A percentile compares a stretch with the other conserved stretches of the same genome.
phyloP scores from a whole-genome alignment of 2,113 vertebrate species.

The Malurus alboscapulatus region DNA sequence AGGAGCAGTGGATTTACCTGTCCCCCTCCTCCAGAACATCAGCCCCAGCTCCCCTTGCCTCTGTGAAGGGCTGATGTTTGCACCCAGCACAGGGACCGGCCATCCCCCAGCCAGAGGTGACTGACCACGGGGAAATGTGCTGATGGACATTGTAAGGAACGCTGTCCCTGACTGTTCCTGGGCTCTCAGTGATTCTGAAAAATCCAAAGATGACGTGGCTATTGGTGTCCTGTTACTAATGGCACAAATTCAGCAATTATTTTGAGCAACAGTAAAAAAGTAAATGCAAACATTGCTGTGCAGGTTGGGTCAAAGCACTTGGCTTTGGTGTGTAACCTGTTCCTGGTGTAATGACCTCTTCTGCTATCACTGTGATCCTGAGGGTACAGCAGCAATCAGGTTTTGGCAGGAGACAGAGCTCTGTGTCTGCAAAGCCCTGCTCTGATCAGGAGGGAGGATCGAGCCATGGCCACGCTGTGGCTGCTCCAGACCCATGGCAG shows the following conservation, averaged over 20 bases:
- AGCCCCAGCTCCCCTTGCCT: neutral
- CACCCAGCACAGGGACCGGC: neutral
- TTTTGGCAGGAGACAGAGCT: neutral
- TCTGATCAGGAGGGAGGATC: constrained; percentile 19
- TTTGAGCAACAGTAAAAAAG: neutral
- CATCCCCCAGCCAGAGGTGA: neutral
- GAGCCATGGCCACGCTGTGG: neutral
- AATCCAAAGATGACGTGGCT: neutral
- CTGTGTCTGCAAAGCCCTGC: constrained; percentile 26
- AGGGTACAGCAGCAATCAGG: neutral
- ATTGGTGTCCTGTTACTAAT: neutral
- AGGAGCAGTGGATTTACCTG: neutral
- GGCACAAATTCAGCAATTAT: neutral
- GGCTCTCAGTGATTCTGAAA: neutral
- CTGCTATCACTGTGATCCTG: neutral
- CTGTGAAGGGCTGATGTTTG: neutral
- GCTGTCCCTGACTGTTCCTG: neutral
- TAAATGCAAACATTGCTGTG: neutral
- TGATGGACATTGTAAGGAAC: neutral
- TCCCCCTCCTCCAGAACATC: neutral
- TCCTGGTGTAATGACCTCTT: constrained; percentile 2
- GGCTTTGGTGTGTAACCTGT: neutral
- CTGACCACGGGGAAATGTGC: neutral
- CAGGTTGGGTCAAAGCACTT: neutral
- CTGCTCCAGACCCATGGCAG: neutral